Base-by-base conservation (phyloP, 1,140 invertebrate species). In the Subanguina moxae region DNA sequence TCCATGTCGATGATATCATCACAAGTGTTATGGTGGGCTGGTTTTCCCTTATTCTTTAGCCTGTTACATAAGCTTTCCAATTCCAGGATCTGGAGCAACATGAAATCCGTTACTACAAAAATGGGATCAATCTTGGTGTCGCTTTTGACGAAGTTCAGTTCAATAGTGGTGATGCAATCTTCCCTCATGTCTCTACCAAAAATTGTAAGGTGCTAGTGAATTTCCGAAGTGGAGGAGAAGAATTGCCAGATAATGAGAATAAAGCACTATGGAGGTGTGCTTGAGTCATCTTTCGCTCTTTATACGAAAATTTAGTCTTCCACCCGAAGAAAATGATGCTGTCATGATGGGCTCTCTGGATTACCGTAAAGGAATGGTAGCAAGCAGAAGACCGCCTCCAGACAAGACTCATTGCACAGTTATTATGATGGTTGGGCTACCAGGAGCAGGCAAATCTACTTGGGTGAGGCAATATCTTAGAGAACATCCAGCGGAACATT, bases 131-230 rank as follows among this genome's bases (percentile, higher is more conserved):
- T 63, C 45, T 82, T 11, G 80, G 80, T n/a, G 66, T 64, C 0
- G 79, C 80, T 13, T 82, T 77, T 71, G 62, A 68, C 15, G 61
- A 67, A 17, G 45, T 81, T 27, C 27, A 65, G 15, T 71, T 80
- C 32, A 42, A 65, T 19, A 56, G 57, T 11, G 78, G 72, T 0
- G 71, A 76, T 30, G 69, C 65, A 1, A 59, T 80, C 11, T 80
- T 74, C 48, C 78, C 80, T 9, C 81, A 83, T 56, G 68, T 82
- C 69, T 76, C 73, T 15, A 68, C 69, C 19, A 82, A 82, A 48
- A 82, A 82, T 58, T 74, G 75, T 42, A 82, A 78, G 58, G 70
- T 82, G 11, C 43, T 64, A 21, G 78, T 82, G 3, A 81, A 82
- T 72, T 80, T 82, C 59, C 80, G 80, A 17, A 45, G 67, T 13